Base-by-base conservation (phyloP, 2,888 invertebrate genomes). In the Anthrax anthrax region DNA sequence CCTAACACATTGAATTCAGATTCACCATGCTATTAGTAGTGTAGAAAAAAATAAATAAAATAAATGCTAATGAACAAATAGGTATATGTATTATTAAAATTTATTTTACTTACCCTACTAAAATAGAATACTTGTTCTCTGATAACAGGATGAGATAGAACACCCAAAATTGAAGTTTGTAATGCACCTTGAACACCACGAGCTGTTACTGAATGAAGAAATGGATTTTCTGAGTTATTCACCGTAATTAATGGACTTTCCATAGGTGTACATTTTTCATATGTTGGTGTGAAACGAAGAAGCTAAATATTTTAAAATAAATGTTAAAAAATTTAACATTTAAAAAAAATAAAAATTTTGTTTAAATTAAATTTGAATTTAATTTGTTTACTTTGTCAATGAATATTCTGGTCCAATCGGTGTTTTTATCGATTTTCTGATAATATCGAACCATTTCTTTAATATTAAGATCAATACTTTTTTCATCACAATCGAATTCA, bases 1-100 rank as follows among this genome's bases (percentile, higher is more conserved):
- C 94, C 94, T 14, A 86, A 70, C 3, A 89, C 78, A 67, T 95
- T 95, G 74, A 84, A 88, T 59, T 88, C 85, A 61, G 89, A 90
- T 66, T 95, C 94, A 3, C 94, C 94, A 64, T 95, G 94, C 87
- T 89, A 64, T 5, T 65, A 66, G 17, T n/a, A 27, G 6, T n/a
- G 1, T 3, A 2, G 13, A 16, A 36, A 36, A 42, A 34, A 37
- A 86, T 87, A 38, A 23, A 42, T 42, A 36, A 27, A 17, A 23
- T 51, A 38, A 43, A n/a, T 18, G 10, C 29, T 27, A 17, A 18
- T 13, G 13, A 39, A 43, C 4, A 12, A 17, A 23, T 8, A 23
- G 5, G 23, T 8, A n/a, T 34, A 37, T 14, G 18, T 9, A 41
- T 36, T 34, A 18, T 10, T 18, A 37, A 46, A 47, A 38, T 39